Evolutionary conservation across 1,140 invertebrate genomes (phyloP).

Genomic region (Drosophila rufa): DNA sequence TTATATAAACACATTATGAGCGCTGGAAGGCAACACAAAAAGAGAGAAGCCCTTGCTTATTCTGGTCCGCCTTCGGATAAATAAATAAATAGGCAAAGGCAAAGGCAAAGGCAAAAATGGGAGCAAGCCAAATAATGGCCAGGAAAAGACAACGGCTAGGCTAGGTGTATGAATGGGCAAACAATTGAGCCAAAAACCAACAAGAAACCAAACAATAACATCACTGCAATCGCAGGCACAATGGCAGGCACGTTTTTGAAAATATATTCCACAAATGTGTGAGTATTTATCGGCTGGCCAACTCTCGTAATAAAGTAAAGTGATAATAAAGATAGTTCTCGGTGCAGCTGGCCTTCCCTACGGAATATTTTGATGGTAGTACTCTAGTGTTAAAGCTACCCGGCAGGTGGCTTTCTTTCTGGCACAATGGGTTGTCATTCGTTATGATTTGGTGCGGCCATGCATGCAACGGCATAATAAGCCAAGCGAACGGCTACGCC

Average conservation of each 20-base stretch:
- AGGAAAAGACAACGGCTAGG: constrained; percentile 33
- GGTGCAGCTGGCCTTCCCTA: constrained; percentile 1
- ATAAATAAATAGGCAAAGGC: constrained; percentile 55
- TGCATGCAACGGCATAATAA: constrained; percentile 77
- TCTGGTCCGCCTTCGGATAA: constrained; percentile 41
- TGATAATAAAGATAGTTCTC: constrained; percentile 3
- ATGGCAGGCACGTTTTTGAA: constrained; percentile 38
- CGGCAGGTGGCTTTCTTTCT: constrained; percentile 25
- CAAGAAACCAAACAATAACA: constrained; percentile 36
- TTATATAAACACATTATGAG: constrained; percentile 69
- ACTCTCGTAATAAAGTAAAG: constrained; percentile 17
- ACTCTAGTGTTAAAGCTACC: constrained; percentile 20
- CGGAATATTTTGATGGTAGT: constrained; percentile 3
- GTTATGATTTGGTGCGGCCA: constrained; percentile 74
- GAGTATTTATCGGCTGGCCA: constrained; percentile 14
- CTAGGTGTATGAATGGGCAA: constrained; percentile 35
- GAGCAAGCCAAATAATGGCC: constrained; percentile 56
- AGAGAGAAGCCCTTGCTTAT: constrained; percentile 6
- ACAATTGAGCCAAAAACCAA: constrained; percentile 41
- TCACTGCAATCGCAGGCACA: constrained; percentile 27
- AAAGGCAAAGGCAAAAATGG: constrained; percentile 36
- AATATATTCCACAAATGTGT: constrained; percentile 29
- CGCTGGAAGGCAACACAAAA: constrained; percentile 17
- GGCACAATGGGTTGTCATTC: constrained; percentile 57
- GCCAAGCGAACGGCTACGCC: constrained; percentile 46